phyloP scores from a whole-genome alignment of 2,888 invertebrate species.

The Dolomedes plantarius region DNA sequence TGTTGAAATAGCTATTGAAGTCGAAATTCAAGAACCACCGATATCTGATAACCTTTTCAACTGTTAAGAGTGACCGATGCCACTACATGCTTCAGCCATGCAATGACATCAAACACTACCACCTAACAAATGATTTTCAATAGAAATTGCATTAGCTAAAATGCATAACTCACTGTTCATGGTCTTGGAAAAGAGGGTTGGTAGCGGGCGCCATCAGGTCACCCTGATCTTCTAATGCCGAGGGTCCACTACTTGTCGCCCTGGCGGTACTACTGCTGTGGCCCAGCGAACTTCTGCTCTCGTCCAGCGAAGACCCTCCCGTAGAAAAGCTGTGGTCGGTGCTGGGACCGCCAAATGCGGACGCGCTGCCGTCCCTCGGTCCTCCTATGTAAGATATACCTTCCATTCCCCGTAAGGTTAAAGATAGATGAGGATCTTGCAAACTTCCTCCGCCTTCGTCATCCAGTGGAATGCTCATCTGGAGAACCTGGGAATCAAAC shows the following conservation, averaged over 20 bases:
- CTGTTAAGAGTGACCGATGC: too few species aligned
- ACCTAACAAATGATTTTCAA: too few species aligned
- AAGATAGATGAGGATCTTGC: constrained; percentile 59
- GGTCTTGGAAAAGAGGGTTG: constrained; percentile 65
- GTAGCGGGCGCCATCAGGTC: constrained; percentile 57
- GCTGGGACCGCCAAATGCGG: constrained; percentile 41
- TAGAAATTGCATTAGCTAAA: too few species aligned
- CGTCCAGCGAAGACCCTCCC: constrained; percentile 42
- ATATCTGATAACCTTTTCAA: too few species aligned
- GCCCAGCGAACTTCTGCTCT: constrained; percentile 57
- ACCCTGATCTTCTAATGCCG: constrained; percentile 27
- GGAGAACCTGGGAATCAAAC: constrained; percentile 82
- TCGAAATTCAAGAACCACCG: too few species aligned
- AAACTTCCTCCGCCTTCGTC: constrained; percentile 80
- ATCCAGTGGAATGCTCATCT: constrained; percentile 93
- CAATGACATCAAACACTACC: too few species aligned
- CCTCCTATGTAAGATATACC: constrained; percentile 87
- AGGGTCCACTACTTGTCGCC: constrained; percentile 23
- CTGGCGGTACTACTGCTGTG: constrained; percentile 40
- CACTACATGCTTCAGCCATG: too few species aligned
- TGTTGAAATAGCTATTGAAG: too few species aligned
- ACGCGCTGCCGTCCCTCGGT: constrained; percentile 77
- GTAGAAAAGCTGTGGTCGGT: constrained; percentile 53
- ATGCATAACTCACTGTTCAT: constrained; percentile 60
- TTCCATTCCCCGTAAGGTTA: constrained; percentile 80